phyloP scores from a whole-genome alignment of 2,888 invertebrate genomes.

The Molorchus minor region DNA sequence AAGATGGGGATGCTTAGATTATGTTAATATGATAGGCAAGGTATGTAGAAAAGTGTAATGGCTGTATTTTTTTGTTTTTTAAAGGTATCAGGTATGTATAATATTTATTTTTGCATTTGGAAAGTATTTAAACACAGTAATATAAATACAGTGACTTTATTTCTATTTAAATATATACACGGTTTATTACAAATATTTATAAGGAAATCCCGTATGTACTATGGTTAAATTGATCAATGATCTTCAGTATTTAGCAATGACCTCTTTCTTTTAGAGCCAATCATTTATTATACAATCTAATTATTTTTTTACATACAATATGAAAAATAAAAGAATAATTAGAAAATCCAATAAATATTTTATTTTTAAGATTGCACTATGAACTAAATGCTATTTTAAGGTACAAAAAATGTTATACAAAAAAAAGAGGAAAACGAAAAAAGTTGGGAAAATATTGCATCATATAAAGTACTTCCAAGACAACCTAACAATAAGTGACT shows the following conservation, averaged over 20 bases:
- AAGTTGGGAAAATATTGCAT: constrained; percentile 22
- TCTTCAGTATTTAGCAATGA: constrained; percentile 51
- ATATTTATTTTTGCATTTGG: no score
- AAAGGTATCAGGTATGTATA: no score
- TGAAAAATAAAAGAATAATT: constrained; percentile 33
- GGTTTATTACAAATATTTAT: constrained; percentile 55
- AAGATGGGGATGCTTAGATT: no score
- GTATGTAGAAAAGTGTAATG: no score
- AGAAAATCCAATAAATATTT: constrained; percentile 43
- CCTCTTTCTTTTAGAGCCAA: constrained; percentile 45
- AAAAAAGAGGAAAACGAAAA: constrained; percentile 21
- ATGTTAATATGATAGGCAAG: no score
- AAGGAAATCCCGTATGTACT: constrained; percentile 48
- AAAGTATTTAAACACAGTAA: constrained; percentile 8
- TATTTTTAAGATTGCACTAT: constrained; percentile 50
- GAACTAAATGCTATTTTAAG: constrained; percentile 44
- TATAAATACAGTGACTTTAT: constrained; percentile 60
- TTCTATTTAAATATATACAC: constrained; percentile 56
- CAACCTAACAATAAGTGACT: constrained; percentile 3
- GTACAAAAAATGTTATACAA: constrained; percentile 38
- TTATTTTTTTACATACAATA: constrained; percentile 42
- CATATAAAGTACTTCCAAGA: constrained; percentile 6
- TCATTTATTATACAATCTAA: constrained; percentile 33
- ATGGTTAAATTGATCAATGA: constrained; percentile 38
- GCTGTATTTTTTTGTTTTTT: no score